Evolutionary conservation across 2,888 invertebrate genomes (phyloP).

Genomic region (Aphidius colemani): DNA sequence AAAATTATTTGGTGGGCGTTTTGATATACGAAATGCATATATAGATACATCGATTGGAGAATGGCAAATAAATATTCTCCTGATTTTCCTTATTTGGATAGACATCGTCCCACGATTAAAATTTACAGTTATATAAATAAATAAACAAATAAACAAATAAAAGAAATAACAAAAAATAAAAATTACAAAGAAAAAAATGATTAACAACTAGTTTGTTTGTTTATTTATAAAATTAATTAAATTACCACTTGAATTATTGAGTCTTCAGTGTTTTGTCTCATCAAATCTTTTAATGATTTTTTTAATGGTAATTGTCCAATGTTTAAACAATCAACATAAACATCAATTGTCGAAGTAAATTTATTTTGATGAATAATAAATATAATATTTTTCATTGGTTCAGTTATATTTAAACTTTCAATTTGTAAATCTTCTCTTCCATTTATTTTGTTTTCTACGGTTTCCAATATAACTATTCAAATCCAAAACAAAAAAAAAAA

Average conservation of each 20-base stretch:
- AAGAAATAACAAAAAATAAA: neutral
- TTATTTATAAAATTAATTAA: too few relatives aligned
- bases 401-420: constrained; percentile 63
- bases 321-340: constrained; percentile 70
- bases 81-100: constrained; percentile 60
- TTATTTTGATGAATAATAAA: constrained; percentile 64
- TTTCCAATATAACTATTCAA: constrained; percentile 69
- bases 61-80: too few relatives aligned
- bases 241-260: constrained; percentile 56
- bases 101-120: constrained; percentile 64
- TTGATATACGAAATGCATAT: too few relatives aligned
- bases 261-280: constrained; percentile 40
- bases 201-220: too few relatives aligned
- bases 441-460: constrained; percentile 63
- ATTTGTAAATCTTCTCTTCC: constrained; percentile 69
- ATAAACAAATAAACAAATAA: constrained; percentile 4
- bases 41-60: too few relatives aligned
- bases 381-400: constrained; percentile 65
- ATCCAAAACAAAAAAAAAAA: neutral
- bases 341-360: constrained; percentile 66
- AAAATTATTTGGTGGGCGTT: neutral
- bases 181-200: neutral
- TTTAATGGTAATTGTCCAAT: constrained; percentile 67
- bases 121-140: constrained; percentile 29
- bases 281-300: constrained; percentile 54